Conservation (phyloP, 2,888 invertebrate species). For the Metallyticus violacea region DNA sequence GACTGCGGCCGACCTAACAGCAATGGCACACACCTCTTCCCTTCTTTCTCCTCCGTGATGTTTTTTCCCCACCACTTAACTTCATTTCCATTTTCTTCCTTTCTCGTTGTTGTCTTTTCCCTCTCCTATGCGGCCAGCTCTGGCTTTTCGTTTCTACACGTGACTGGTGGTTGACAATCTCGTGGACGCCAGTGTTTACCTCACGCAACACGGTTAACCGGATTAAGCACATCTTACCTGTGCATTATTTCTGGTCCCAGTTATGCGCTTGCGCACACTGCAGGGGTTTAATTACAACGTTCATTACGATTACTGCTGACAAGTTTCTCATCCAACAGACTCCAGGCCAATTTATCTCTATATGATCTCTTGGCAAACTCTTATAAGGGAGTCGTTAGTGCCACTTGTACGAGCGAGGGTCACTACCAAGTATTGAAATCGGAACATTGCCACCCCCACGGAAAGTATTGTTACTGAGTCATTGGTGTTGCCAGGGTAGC, state of each 20-base stretch:
- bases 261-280: too few species aligned
- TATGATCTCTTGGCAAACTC: too few species aligned
- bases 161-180: background rate
- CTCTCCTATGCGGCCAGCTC: background rate
- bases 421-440: too few species aligned
- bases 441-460: too few species aligned
- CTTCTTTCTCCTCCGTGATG: background rate
- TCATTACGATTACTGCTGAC: too few species aligned
- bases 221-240: background rate
- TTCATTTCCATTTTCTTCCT: constrained; percentile 17
- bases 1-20: background rate
- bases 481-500: too few species aligned
- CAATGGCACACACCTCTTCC: background rate
- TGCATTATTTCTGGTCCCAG: background rate
- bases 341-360: too few species aligned
- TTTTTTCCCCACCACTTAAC: background rate
- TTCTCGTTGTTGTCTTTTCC: background rate
- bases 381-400: too few species aligned
- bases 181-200: background rate
- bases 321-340: too few species aligned
- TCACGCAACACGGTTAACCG: background rate
- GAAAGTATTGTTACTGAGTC: too few species aligned
- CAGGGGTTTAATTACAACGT: too few species aligned
- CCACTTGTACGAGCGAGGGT: too few species aligned
- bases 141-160: background rate